Evolutionary conservation across 2,888 invertebrate species (phyloP).

Genomic region (Sinopyrophorus schimmeli): DNA sequence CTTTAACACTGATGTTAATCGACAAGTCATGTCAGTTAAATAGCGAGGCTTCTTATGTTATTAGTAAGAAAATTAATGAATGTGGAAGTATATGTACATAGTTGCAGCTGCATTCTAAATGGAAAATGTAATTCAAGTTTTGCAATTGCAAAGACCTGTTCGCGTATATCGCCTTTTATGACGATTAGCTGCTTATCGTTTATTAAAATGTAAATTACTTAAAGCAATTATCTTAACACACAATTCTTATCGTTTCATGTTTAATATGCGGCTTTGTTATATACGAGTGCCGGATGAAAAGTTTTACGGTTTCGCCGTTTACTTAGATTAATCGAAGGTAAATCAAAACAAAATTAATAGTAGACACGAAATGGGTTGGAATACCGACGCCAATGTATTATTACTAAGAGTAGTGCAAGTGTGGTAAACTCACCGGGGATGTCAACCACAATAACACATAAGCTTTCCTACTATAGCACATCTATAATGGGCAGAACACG

Average conservation of each 20-base stretch:
- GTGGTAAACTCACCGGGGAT: conserved; percentile 23
- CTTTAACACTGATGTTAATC: conserved; percentile 43
- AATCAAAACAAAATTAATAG: conserved; percentile 6
- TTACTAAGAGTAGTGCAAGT: conserved; percentile 17
- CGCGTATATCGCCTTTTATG: conserved; percentile 8
- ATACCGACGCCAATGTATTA: conserved; percentile 3
- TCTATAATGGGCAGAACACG: conserved; percentile 39
- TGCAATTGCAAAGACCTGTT: conserved; percentile 11
- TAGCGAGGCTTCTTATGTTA: conserved; percentile 34
- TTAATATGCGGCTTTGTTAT: conserved; percentile 7
- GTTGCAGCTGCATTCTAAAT: conserved; percentile 21
- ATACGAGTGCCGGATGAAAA: background rate
- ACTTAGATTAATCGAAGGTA: background rate
- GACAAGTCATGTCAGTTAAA: conserved; percentile 46
- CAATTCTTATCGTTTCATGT: conserved; percentile 5
- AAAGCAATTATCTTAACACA: conserved; percentile 14
- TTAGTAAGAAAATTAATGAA: conserved; percentile 31
- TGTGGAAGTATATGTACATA: conserved; percentile 19
- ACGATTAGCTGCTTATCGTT: conserved; percentile 15
- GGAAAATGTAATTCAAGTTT: conserved; percentile 21
- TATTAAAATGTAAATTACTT: conserved; percentile 20
- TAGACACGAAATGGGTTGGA: conserved; percentile 9
- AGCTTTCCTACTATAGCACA: conserved; percentile 32
- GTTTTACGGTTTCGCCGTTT: conserved; percentile 8
- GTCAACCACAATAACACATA: conserved; percentile 28